phyloP scores from a whole-genome alignment of 92 coral and sea anemone genomes.

The Palythoa grandis region DNA sequence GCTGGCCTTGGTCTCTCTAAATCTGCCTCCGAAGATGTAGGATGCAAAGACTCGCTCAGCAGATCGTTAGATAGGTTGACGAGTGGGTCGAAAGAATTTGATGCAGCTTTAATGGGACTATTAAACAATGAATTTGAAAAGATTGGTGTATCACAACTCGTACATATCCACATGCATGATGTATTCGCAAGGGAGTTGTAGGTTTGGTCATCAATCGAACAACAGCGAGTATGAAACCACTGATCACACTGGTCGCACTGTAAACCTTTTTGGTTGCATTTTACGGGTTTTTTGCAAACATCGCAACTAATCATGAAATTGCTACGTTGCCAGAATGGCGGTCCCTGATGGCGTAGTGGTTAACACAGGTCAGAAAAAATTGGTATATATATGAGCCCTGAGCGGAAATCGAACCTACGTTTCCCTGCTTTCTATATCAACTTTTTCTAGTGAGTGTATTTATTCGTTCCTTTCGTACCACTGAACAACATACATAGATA shows the following conservation, averaged over 20 bases:
- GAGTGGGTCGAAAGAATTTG: constrained; percentile 19
- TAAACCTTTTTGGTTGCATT: constrained; percentile 29
- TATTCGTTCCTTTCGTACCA: too few species aligned
- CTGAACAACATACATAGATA: too few species aligned
- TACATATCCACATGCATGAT: constrained; percentile 36
- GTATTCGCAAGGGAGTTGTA: constrained; percentile 33
- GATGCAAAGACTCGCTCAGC: constrained; percentile 17
- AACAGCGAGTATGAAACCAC: constrained; percentile 38
- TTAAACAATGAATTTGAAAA: constrained; percentile 16
- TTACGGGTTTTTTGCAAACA: constrained; percentile 33
- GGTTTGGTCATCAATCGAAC: constrained; percentile 24
- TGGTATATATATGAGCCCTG: too few species aligned
- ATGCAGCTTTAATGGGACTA: constrained; percentile 22
- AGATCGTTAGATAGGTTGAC: constrained; percentile 21
- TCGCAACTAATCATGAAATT: too few species aligned
- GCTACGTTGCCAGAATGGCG: too few species aligned
- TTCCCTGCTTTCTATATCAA: too few species aligned
- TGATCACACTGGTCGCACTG: constrained; percentile 37
- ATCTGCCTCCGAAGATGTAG: constrained; percentile 15
- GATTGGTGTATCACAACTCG: constrained; percentile 41
- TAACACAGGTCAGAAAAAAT: too few species aligned
- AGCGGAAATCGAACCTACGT: too few species aligned
- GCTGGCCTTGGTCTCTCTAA: constrained; percentile 7
- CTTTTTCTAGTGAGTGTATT: too few species aligned
- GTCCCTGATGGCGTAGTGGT: too few species aligned